Evolutionary conservation across 2,888 invertebrate species (phyloP).

Genomic region (Nebria salina): DNA sequence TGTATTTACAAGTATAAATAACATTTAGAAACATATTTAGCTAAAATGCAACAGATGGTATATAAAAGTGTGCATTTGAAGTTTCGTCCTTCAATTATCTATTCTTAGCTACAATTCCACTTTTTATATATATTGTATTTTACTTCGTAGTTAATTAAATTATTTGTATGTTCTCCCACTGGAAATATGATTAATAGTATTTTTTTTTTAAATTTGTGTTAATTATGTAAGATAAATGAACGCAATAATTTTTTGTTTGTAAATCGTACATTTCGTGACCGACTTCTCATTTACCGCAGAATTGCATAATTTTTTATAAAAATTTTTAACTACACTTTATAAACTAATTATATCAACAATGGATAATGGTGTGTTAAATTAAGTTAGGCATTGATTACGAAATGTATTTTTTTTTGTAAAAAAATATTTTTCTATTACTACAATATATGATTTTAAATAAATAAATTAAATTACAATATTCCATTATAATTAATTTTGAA

Average conservation of each 20-base stretch:
- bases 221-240: neutral
- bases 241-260: neutral
- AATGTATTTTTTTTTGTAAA: too few relatives aligned
- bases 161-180: neutral
- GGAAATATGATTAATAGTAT: neutral
- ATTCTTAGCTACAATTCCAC: neutral
- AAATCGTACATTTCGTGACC: neutral
- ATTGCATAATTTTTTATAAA: neutral
- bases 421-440: too few relatives aligned
- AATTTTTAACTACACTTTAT: too few relatives aligned
- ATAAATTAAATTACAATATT: too few relatives aligned
- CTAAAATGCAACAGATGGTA: neutral
- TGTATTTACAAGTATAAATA: constrained; percentile 10
- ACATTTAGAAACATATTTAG: neutral
- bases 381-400: too few relatives aligned
- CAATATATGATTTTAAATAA: too few relatives aligned
- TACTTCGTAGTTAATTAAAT: neutral
- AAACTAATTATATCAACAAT: neutral
- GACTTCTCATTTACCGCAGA: neutral
- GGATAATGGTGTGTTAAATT: too few relatives aligned
- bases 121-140: neutral
- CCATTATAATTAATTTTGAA: too few relatives aligned
- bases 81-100: neutral
- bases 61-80: neutral
- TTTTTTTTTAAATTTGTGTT: neutral